Percentiles rank a stretch among this genome's conserved stretches.
Conservation (phyloP, 2,113 vertebrate species). For the Cranoglanis bouderius region DNA sequence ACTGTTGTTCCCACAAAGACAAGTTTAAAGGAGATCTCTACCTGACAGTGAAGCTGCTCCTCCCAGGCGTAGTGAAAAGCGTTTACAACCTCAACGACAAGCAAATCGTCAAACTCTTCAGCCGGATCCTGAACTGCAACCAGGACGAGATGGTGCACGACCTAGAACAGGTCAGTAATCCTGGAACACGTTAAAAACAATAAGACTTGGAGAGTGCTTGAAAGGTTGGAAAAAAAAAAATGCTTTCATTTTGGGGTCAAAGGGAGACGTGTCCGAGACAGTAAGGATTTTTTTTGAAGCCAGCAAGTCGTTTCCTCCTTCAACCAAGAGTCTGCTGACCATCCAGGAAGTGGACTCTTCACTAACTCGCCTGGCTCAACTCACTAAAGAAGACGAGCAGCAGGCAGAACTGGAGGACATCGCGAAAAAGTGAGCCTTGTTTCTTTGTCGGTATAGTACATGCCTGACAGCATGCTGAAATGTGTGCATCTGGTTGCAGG, state of each 20-base stretch:
- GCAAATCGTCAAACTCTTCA: conserved; percentile 97
- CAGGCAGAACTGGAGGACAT: conserved; percentile 86
- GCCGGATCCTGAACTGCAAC: conserved; percentile 89
- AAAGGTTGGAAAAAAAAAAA: neutral
- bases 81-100: conserved; percentile 99
- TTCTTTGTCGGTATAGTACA: neutral
- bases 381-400: conserved; percentile 98
- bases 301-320: conserved; percentile 85
- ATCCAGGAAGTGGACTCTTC: conserved; percentile 93
- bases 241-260: conserved; percentile 26
- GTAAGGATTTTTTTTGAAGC: conserved; percentile 93
- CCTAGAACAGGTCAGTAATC: conserved; percentile 87
- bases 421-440: conserved; percentile 76
- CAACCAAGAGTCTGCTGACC: conserved; percentile 90
- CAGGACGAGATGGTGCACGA: conserved; percentile 93
- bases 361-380: conserved; percentile 82
- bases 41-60: conserved; percentile 91
- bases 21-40: conserved; percentile 92
- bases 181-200: neutral
- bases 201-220: too few species aligned
- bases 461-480: too few species aligned
- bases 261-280: conserved; percentile 97
- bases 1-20: conserved; percentile 71
- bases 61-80: conserved; percentile 93
- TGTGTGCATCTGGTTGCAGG: neutral